Evolutionary conservation across 1,140 invertebrate genomes (phyloP), one percentile per base, ranked within the genome.

Genomic region (Mactra quadrangularis): DNA sequence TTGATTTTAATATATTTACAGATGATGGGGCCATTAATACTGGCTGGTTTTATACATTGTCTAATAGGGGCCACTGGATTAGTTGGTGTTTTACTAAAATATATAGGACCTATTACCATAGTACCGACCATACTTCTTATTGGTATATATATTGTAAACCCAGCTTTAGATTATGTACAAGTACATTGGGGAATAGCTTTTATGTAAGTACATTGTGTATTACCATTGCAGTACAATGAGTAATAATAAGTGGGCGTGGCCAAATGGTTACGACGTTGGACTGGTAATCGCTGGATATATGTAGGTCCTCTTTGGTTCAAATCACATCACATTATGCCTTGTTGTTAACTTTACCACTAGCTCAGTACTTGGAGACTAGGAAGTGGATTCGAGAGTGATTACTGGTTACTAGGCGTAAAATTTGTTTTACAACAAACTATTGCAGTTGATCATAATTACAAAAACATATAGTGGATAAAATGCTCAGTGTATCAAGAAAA

Each of bases 101-200:
- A 89, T 83, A 92, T 94, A 38, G 94, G 94, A 9, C 94, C 94
- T 3, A 86, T 94, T 72, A 93, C 94, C 1, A 92, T 94, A 7
- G 91, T 93, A 9, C 93, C 94, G 0, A 92, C 93, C 2, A 92
- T 94, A 33, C 86, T 91, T 0, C 84, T 94, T 50, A 91, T 94
- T 55, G 94, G 94, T 1, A 81, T 94, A 0, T 91, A 91, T 17
- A 85, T 94, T 1, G 93, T 93, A 57, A 87, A 89, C 47, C 83
- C 90, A 11, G 90, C 90, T 1, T 87, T 90, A 19, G 83, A 86
- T 11, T 88, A 92, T 64, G 89, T 89, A 2, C 86, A 92, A n/a
- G 89, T 87, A n/a, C 89, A 94, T 66, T 94, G 94, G 93, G 89
- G 86, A n/a, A 88, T 94, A 33, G 75, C 91, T 33, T 62, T 90